These are phyloP conservation scores for Machimus rusticus DNA, from an alignment of 2,888 invertebrate species.

Conservation along the genomic window DNA sequence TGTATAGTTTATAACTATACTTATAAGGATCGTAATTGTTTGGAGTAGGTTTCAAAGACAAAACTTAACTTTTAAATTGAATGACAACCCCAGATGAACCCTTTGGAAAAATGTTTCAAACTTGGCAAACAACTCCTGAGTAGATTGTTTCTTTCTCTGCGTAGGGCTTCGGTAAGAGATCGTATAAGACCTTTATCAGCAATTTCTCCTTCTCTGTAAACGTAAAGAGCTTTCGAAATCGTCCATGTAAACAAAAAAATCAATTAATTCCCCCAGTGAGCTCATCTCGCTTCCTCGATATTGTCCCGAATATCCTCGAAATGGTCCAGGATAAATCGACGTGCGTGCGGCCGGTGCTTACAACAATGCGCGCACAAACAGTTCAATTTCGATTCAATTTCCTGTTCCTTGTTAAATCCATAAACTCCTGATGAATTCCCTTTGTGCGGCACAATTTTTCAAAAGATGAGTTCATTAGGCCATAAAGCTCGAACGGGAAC, in stretches of 20 bases:
- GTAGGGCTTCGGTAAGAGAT: neutral
- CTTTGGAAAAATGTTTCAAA: neutral
- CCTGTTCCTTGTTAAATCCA: neutral
- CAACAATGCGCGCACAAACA: neutral
- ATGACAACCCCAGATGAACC: neutral
- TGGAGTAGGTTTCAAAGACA: neutral
- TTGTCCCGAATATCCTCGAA: neutral
- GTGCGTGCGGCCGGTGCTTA: neutral
- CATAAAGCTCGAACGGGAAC: neutral
- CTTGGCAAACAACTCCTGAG: neutral
- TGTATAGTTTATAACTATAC: too few relatives aligned
- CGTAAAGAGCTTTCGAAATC: neutral
- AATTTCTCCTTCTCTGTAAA: neutral
- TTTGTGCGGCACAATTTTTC: neutral
- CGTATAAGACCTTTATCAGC: neutral
- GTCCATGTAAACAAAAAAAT: neutral
- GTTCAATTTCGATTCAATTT: conserved; percentile 6
- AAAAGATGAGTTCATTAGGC: conserved; percentile 17
- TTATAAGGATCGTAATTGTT: neutral
- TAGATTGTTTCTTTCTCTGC: too few relatives aligned
- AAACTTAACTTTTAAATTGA: neutral
- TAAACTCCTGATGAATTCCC: neutral
- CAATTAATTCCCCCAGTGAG: neutral
- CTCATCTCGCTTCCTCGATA: neutral
- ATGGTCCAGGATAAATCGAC: neutral